These are phyloP conservation scores for Ammodytes marinus DNA, from an alignment of 2,113 vertebrate species.

Conservation along the genomic window DNA sequence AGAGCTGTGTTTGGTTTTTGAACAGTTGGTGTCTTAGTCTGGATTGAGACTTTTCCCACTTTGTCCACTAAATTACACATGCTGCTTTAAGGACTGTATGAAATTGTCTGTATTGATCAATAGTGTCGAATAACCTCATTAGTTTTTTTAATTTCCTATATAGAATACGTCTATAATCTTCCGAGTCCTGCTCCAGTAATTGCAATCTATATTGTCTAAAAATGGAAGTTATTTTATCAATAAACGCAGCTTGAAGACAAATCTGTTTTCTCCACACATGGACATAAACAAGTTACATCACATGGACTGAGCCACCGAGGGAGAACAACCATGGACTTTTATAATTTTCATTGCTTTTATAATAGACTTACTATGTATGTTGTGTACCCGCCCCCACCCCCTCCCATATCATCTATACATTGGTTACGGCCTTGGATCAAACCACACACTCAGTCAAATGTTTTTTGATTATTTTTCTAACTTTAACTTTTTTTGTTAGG, in stretches of 20 bases:
- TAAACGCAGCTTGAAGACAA: background rate
- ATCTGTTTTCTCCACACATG: background rate
- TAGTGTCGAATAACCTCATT: background rate
- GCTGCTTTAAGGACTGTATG: too few species aligned
- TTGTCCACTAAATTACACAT: background rate
- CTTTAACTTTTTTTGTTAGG: background rate
- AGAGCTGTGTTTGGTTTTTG: background rate
- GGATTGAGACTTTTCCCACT: background rate
- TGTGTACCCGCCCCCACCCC: too few species aligned
- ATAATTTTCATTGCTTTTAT: too few species aligned
- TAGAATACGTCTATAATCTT: background rate
- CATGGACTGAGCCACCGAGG: too few species aligned
- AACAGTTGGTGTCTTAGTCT: slow-evolving; percentile 8
- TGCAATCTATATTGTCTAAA: background rate
- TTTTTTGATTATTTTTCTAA: background rate
- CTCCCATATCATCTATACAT: too few species aligned
- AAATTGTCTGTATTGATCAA: background rate
- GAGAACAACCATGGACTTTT: too few species aligned
- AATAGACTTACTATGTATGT: too few species aligned
- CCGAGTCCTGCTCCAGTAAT: background rate
- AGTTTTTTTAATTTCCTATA: background rate
- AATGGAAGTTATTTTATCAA: background rate
- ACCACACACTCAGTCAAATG: background rate
- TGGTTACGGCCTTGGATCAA: background rate
- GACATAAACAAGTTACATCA: too few species aligned